Conservation (phyloP, 2,888 invertebrate species). For the Allophyes oxyacanthae region DNA sequence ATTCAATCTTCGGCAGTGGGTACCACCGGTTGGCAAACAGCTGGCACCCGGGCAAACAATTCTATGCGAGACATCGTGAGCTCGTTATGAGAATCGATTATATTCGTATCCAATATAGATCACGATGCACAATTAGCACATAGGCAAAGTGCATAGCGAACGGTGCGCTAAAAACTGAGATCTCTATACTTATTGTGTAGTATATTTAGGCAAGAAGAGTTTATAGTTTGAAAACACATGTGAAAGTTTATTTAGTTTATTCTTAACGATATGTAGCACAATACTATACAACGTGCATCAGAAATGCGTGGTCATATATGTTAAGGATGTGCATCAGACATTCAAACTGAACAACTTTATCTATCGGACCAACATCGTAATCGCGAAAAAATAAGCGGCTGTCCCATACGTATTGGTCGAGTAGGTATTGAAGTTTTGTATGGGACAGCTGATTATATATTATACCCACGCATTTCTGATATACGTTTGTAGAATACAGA, state of each 20-base stretch:
- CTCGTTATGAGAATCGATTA: slow-evolving; percentile 47
- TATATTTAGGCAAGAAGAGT: not conserved
- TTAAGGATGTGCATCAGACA: too few species aligned
- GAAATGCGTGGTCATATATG: too few species aligned
- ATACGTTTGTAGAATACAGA: too few species aligned
- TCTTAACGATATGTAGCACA: too few species aligned
- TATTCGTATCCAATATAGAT: slow-evolving; percentile 37
- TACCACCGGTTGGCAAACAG: slow-evolving; percentile 54
- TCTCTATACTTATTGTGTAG: not conserved
- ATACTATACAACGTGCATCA: too few species aligned
- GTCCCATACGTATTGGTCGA: too few species aligned
- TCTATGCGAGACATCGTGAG: slow-evolving; percentile 42
- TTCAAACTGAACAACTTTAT: too few species aligned
- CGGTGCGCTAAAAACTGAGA: not conserved
- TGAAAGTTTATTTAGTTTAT: not conserved
- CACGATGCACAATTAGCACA: slow-evolving; percentile 12
- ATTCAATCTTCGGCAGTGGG: slow-evolving; percentile 62
- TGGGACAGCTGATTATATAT: too few species aligned
- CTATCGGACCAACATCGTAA: too few species aligned
- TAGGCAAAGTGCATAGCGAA: slow-evolving; percentile 5
- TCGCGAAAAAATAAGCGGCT: too few species aligned
- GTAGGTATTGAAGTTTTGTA: too few species aligned
- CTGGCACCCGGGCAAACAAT: slow-evolving; percentile 49
- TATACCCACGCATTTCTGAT: too few species aligned
- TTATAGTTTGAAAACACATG: not conserved